Conservation (phyloP, 37 sponge, comb jelly and placozoan genomes). For the Aplysina aerophoba region DNA sequence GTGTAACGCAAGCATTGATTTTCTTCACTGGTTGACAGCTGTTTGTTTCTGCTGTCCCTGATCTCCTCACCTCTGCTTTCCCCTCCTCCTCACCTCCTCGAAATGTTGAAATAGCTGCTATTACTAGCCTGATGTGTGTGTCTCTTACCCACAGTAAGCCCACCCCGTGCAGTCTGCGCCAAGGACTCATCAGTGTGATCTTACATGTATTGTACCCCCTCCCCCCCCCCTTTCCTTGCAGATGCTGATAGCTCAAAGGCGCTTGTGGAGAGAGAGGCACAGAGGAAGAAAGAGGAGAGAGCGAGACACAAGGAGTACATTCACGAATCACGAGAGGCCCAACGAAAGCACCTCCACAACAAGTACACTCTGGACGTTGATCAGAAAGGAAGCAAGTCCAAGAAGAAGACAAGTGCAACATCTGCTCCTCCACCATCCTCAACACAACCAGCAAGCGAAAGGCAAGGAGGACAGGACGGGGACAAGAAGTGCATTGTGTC, state of each 20-base stretch:
- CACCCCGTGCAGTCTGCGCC: too few species aligned
- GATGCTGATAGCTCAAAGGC: background rate
- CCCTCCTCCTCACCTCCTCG: too few species aligned
- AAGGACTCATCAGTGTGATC: too few species aligned
- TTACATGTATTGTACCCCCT: too few species aligned
- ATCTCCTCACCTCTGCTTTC: too few species aligned
- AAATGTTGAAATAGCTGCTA: too few species aligned
- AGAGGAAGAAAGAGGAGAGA: background rate
- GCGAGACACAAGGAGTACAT: background rate
- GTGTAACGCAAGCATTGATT: too few species aligned
- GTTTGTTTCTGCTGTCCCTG: too few species aligned
- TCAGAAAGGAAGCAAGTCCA: background rate
- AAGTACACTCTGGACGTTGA: background rate
- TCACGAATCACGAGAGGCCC: background rate
- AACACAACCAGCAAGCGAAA: background rate
- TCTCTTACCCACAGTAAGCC: too few species aligned
- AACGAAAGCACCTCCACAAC: background rate
- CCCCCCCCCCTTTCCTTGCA: too few species aligned
- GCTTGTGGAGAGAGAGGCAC: background rate
- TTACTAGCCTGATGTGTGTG: too few species aligned
- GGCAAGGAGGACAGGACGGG: background rate
- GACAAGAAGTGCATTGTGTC: constrained; percentile 18
- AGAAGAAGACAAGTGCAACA: background rate
- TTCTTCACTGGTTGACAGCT: too few species aligned
- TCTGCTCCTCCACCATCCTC: background rate